Percentiles rank a stretch among this genome's conserved stretches.
Conservation (phyloP, 2,113 vertebrate genomes). For the Hemichromis elongatus region DNA sequence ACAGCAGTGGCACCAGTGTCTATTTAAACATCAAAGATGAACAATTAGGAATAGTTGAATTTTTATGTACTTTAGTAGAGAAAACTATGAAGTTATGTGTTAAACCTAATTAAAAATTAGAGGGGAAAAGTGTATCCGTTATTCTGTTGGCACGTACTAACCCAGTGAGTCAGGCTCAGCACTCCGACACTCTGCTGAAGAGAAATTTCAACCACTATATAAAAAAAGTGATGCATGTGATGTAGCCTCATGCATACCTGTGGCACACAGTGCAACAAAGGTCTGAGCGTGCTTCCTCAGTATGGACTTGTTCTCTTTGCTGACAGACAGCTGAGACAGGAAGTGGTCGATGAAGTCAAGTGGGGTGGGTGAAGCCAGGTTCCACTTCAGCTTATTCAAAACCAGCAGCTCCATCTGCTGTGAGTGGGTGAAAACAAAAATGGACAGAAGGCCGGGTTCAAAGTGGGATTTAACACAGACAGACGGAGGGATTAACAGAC, state of each 20-base stretch:
- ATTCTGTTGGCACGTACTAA: not conserved
- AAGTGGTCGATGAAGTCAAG: constrained; percentile 96
- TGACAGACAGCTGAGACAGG: constrained; percentile 85
- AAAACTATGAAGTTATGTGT: not conserved
- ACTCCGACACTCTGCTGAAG: not conserved
- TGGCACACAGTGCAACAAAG: constrained; percentile 92
- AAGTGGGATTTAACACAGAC: not conserved
- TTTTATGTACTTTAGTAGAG: not conserved
- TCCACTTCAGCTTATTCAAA: constrained; percentile 95
- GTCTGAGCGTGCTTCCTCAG: constrained; percentile 95
- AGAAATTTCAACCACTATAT: not conserved
- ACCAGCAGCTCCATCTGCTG: constrained; percentile 94
- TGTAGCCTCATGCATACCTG: constrained; percentile 74
- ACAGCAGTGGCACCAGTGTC: not conserved
- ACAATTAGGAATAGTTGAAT: not conserved
- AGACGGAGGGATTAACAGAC: not conserved
- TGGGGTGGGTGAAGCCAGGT: constrained; percentile 89
- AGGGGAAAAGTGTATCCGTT: not conserved
- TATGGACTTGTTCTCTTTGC: constrained; percentile 81
- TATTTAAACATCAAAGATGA: not conserved
- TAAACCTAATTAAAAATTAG: no score
- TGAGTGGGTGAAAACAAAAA: not conserved
- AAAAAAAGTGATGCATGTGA: not conserved
- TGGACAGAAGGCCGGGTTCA: constrained; percentile 9
- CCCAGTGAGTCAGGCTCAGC: not conserved